Evolutionary conservation across 37 sponge, comb jelly and placozoan genomes (phyloP).

Genomic region (Halisarca cf. caerulea): DNA sequence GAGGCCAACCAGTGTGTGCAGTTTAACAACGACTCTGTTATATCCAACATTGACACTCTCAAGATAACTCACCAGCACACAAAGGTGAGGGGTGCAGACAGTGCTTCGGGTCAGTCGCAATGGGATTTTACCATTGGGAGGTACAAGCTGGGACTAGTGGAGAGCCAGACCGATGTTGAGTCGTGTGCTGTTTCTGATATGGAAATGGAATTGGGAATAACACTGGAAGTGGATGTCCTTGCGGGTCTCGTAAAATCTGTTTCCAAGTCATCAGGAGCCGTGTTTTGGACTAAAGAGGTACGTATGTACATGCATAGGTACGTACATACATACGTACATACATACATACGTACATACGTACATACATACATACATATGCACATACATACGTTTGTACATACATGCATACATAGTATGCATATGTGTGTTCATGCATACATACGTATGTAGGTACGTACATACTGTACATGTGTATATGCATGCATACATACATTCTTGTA

Average conservation of each 20-base stretch:
- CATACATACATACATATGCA: too few relatives aligned
- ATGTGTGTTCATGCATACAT: background rate
- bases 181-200: background rate
- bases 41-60: background rate
- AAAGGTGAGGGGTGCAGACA: background rate
- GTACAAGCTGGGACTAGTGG: background rate
- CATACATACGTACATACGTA: too few relatives aligned
- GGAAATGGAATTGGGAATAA: background rate
- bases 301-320: background rate
- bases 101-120: background rate
- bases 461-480: background rate
- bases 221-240: background rate
- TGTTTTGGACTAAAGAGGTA: background rate
- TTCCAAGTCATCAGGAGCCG: background rate
- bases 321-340: background rate
- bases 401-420: too few relatives aligned
- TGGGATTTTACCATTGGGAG: conserved; percentile 73
- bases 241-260: background rate
- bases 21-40: background rate
- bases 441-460: background rate
- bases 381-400: too few relatives aligned
- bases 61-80: background rate
- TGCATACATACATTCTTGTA: background rate
- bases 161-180: background rate
- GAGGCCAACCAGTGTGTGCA: background rate